Evolutionary conservation across 2,888 invertebrate genomes (phyloP), one percentile per base, ranked within the genome.

Genomic region (Rhagium mordax): DNA sequence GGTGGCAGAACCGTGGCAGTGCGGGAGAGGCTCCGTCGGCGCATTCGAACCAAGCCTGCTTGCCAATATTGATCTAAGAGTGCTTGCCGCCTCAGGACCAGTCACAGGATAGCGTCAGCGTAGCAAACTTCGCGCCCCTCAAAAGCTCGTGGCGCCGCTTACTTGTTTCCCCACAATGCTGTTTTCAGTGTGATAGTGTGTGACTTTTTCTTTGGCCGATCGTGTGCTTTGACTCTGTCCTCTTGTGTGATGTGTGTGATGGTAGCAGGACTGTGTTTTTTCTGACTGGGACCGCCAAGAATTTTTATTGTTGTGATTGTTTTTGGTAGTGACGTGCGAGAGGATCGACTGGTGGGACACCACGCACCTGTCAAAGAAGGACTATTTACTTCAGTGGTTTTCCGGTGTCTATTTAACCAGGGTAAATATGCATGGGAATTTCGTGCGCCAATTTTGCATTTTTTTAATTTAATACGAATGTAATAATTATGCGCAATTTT

Each of bases 11-110:
- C 41, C 10, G 60, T 29, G 20, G 18, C 47, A 21, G 61, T 18
- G 18, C 47, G 20, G 61, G 18, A 47, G 47, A 20, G 18, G 16
- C 64, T 24, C 18, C 53, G 18, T 16, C 81, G 79, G 80, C 81
- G 79, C 79, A 81, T 13, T 48, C 66, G 68, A 57, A 67, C 73
- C 74, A 65, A 70, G 71, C 69, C 70, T 61, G 74, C 75, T 81
- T 84, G 84, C 86, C 86, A 83, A 86, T 86, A 86, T 86, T 85
- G 86, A 86, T 86, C 86, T 82, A 80, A 81, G 83, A 79, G 76
- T 75, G 77, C 79, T 72, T 59, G 74, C 73, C 81, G 81, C 79
- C 76, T 81, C 84, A 83, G 85, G 84, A 85, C 84, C 84, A 85
- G 85, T 85, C 84, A 83, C 84, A 85, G 85, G 85, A 85, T 77